Base-by-base conservation (phyloP, 1,140 invertebrate species). In the Aphaenogaster floridana region DNA sequence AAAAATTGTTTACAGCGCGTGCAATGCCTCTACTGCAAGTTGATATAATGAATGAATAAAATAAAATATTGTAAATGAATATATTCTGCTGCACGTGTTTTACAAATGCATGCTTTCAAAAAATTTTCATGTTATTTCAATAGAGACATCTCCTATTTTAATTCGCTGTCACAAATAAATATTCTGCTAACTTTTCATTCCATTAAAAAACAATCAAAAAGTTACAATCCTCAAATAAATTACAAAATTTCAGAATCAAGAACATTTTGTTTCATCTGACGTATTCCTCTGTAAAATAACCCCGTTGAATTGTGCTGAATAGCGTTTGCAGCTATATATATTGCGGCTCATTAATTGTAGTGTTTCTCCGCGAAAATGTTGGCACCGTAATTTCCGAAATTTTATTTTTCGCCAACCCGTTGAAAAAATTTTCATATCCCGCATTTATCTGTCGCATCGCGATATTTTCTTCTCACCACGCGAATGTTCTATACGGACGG, bases 11-110 rank as follows among this genome's bases (percentile, higher is more conserved):
- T 34, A 64, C 28, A 54, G 28, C n/a, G 28, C 11, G 3, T 79
- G 63, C 61, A 36, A 79, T 34, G 17, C 11, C 39, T 66, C 28
- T 66, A n/a, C 42, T 36, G 36, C 17, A 78, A 48, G 2, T 64
- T 64, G 11, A 64, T 64, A 17, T 64, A 42, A 7, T 66, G 8
- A 66, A 66, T 66, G 0, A 66, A 21, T 66, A 42, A 36, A n/a
- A 42, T 66, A 42, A 66, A 66, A 66, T 66, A 66, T 57, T 57
- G 3, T 36, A 21, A 71, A 81, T 66, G 34, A 52, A 79, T 79
- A 79, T 79, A 81, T 81, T 69, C 15, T 57, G 21, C 13, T 45
- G n/a, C 15, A 42, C 13, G 5, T 7, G 71, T 76, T 15, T 57
- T 3, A 42, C 42, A 80, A 80, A 80, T 52, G 4, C n/a, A 59